These are phyloP conservation scores for Limosa lapponica DNA, from an alignment of 2,797 vertebrate species.

Conservation along the genomic window DNA sequence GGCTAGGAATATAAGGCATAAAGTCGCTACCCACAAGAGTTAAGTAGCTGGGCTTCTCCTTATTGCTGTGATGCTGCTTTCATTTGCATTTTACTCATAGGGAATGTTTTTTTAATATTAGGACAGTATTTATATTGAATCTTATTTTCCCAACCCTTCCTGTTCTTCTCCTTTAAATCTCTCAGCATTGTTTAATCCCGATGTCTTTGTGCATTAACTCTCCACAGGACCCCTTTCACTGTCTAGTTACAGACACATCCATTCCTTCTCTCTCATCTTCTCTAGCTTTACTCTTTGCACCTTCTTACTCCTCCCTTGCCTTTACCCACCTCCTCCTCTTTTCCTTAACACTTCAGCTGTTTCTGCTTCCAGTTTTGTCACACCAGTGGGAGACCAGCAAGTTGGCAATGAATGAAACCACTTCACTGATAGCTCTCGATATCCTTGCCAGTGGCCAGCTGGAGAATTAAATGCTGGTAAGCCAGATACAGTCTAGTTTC, in stretches of 20 bases:
- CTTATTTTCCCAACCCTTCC: neutral
- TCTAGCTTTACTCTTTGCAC: neutral
- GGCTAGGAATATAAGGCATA: neutral
- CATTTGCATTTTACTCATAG: neutral
- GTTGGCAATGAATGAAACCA: neutral
- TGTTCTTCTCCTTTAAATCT: neutral
- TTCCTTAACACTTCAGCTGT: neutral
- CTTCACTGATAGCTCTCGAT: neutral
- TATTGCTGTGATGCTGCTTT: neutral
- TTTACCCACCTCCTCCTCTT: neutral
- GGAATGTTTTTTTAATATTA: neutral
- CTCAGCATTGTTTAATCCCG: neutral
- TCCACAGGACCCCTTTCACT: neutral
- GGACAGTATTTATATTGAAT: neutral
- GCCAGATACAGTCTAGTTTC: neutral
- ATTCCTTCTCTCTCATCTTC: neutral
- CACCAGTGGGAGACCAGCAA: neutral
- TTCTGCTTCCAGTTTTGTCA: neutral
- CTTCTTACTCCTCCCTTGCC: neutral
- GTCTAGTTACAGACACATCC: neutral
- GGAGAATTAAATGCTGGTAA: neutral
- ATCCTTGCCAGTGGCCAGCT: neutral
- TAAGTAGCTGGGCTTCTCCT: neutral
- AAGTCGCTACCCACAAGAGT: neutral
- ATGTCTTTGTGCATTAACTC: neutral